phyloP scores from a whole-genome alignment of 2,113 vertebrate species.

The Apteryx owenii region DNA sequence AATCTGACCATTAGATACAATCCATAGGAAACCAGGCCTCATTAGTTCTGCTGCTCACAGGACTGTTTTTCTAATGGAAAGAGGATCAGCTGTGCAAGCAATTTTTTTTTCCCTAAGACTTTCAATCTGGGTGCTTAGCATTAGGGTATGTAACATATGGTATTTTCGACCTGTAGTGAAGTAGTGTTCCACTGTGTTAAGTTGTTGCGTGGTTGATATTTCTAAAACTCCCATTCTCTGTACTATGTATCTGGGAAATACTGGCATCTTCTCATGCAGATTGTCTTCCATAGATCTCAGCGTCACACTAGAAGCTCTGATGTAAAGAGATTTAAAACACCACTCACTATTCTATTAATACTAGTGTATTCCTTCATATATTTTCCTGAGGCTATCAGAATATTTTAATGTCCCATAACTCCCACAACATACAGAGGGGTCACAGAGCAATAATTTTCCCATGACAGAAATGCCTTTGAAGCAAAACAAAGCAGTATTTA shows the following conservation, averaged over 20 bases:
- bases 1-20: neutral
- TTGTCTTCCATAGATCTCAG: neutral
- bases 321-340: neutral
- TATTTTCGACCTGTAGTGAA: neutral
- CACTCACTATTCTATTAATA: neutral
- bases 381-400: conserved; percentile 12
- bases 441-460: neutral
- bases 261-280: neutral
- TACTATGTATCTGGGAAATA: neutral
- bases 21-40: conserved; percentile 9
- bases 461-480: conserved; percentile 18
- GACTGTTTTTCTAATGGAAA: conserved; percentile 25
- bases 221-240: neutral
- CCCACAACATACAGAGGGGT: neutral
- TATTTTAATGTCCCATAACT: conserved; percentile 17
- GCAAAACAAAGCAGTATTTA: conserved; percentile 32
- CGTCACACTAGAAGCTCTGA: neutral
- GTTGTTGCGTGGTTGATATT: neutral
- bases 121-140: neutral
- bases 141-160: neutral
- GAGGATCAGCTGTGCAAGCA: conserved; percentile 3
- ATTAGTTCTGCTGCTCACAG: conserved; percentile 10
- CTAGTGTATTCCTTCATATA: neutral
- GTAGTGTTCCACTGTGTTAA: neutral
- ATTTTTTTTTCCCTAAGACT: neutral